Conservation (phyloP, 2,113 vertebrate genomes). For the Formicarius rufipectus region DNA sequence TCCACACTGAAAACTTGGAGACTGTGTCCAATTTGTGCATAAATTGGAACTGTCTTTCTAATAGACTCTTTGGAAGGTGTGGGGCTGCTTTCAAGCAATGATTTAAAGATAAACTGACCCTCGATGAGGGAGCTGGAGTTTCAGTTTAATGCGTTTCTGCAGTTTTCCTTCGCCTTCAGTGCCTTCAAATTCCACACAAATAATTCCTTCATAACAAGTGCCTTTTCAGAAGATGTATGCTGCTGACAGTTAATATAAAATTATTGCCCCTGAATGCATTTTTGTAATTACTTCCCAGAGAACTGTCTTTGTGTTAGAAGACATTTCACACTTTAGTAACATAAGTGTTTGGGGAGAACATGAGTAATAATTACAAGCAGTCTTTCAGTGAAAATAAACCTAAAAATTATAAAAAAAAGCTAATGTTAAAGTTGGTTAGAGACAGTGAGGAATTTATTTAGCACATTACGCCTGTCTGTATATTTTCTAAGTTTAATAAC, state of each 20-base stretch:
- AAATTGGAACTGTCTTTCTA: conserved; percentile 64
- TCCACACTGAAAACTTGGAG: conserved; percentile 21
- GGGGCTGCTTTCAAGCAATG: conserved; percentile 68
- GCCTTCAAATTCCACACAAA: conserved; percentile 71
- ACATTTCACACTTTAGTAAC: conserved; percentile 82
- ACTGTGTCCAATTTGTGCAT: conserved; percentile 39
- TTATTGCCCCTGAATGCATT: conserved; percentile 84
- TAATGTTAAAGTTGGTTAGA: conserved; percentile 72
- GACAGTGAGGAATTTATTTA: conserved; percentile 70
- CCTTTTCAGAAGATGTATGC: conserved; percentile 79
- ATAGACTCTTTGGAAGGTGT: conserved; percentile 52
- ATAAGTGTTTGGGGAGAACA: conserved; percentile 81
- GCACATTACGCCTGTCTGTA: conserved; percentile 61
- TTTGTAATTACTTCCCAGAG: conserved; percentile 85
- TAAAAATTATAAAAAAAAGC: conserved; percentile 69
- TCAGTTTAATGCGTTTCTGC: conserved; percentile 60
- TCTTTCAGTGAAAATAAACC: conserved; percentile 77
- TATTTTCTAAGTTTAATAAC: conserved; percentile 71
- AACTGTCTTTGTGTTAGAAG: conserved; percentile 83
- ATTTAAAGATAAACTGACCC: conserved; percentile 79
- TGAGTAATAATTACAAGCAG: conserved; percentile 77
- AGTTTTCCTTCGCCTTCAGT: conserved; percentile 60
- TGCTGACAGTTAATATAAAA: conserved; percentile 83
- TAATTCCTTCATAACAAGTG: conserved; percentile 81
- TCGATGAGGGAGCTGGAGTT: conserved; percentile 73